Evolutionary conservation across 2,113 vertebrate genomes (phyloP).

Genomic region (Manacus vitellinus): DNA sequence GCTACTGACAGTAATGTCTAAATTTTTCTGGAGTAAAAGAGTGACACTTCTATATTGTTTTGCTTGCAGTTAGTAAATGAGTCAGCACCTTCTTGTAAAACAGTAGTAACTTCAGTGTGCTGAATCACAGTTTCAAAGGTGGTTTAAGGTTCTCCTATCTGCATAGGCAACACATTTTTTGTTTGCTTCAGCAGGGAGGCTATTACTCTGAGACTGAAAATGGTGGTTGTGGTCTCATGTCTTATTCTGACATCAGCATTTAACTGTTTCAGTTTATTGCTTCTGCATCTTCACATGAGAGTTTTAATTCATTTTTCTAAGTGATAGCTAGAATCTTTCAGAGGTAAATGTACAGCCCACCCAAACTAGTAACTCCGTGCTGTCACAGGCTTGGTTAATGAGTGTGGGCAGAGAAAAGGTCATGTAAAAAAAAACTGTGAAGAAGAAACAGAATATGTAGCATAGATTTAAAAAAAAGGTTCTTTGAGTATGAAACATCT

Average conservation of each 20-base stretch:
- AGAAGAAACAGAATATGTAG: neutral
- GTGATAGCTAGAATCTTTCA: neutral
- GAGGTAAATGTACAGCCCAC: neutral
- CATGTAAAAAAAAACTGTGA: neutral
- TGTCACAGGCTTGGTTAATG: neutral
- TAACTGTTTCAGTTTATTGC: constrained; percentile 21
- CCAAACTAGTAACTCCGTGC: neutral
- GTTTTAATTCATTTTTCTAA: neutral
- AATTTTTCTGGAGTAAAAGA: neutral
- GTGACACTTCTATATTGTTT: neutral
- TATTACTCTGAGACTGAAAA: constrained; percentile 19
- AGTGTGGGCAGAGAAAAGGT: neutral
- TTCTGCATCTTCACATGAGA: neutral
- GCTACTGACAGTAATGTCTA: fast-evolving
- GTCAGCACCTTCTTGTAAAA: constrained; percentile 40
- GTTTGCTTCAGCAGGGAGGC: constrained; percentile 40
- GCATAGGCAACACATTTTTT: constrained; percentile 43
- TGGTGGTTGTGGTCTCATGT: neutral
- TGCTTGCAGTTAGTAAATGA: neutral
- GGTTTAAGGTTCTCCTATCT: constrained; percentile 20
- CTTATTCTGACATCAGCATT: constrained; percentile 33
- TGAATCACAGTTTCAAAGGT: constrained; percentile 58
- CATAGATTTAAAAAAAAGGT: neutral
- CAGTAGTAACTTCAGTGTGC: constrained; percentile 18
- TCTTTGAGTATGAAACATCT: neutral